Evolutionary conservation across 1,140 invertebrate genomes (phyloP).

Genomic region (Melipona quadrifasciata): DNA sequence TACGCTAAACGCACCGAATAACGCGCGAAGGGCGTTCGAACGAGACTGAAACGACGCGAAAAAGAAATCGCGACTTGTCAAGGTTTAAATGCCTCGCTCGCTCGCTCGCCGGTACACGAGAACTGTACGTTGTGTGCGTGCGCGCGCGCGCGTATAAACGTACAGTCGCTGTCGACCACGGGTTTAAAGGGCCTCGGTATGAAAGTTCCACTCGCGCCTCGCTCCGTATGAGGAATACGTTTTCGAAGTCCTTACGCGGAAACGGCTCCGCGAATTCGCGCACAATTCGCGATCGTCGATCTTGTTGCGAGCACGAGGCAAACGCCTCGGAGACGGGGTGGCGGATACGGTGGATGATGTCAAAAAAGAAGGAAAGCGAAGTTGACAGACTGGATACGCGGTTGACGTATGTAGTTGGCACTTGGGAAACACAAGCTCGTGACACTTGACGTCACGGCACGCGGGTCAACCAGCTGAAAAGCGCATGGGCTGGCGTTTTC

Average conservation of each 20-base stretch:
- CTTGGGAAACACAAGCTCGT: slow-evolving; percentile 40
- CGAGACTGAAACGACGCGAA: neutral
- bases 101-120: neutral
- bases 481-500: neutral
- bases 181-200: slow-evolving; percentile 49
- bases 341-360: slow-evolving; percentile 19
- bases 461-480: slow-evolving; percentile 24
- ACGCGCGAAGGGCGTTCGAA: slow-evolving; percentile 32
- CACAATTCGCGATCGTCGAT: neutral
- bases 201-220: slow-evolving; percentile 44
- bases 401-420: slow-evolving; percentile 42
- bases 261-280: neutral
- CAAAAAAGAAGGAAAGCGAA: slow-evolving; percentile 28
- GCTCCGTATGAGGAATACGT: neutral
- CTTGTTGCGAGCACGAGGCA: neutral
- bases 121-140: slow-evolving; percentile 3
- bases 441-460: slow-evolving; percentile 56
- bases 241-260: neutral
- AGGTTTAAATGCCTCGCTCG: slow-evolving; percentile 41
- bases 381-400: slow-evolving; percentile 29
- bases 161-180: slow-evolving; percentile 11
- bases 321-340: neutral
- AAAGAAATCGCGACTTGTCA: slow-evolving; percentile 1
- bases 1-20: neutral
- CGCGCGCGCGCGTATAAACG: neutral